Conservation (phyloP, 1,140 invertebrate genomes). For the Epicauta chinensis region DNA sequence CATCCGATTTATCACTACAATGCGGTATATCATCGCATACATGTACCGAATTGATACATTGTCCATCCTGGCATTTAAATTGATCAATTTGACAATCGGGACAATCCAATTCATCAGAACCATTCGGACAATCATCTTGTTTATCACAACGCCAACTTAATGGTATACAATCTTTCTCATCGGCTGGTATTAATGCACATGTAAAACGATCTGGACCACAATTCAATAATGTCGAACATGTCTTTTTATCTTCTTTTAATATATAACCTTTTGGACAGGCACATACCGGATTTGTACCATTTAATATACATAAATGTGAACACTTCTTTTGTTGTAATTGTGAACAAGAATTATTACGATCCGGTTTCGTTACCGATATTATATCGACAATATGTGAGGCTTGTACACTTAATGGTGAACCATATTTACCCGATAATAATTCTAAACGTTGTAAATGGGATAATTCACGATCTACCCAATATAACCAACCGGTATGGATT, state of each 20-base stretch:
- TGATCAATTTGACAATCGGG: constrained; percentile 56
- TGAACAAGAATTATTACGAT: constrained; percentile 32
- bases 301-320: constrained; percentile 64
- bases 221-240: constrained; percentile 63
- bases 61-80: constrained; percentile 66
- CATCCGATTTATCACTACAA: constrained; percentile 38
- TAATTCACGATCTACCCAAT: constrained; percentile 38
- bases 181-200: constrained; percentile 50
- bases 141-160: constrained; percentile 77
- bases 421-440: constrained; percentile 35
- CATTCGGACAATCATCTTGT: constrained; percentile 75
- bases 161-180: constrained; percentile 71
- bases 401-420: constrained; percentile 31
- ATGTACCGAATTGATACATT: constrained; percentile 64
- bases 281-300: constrained; percentile 51
- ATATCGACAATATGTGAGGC: constrained; percentile 36
- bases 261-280: constrained; percentile 70
- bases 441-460: constrained; percentile 36
- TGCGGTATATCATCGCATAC: constrained; percentile 47
- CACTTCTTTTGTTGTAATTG: constrained; percentile 41
- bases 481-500: constrained; percentile 38
- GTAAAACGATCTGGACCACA: constrained; percentile 74
- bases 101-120: constrained; percentile 73
- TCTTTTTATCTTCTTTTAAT: constrained; percentile 59
- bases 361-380: constrained; percentile 36